Evolutionary conservation across 1,140 invertebrate genomes (phyloP), one percentile per base, ranked within the genome.

Genomic region (Scaptomyza graminum): DNA sequence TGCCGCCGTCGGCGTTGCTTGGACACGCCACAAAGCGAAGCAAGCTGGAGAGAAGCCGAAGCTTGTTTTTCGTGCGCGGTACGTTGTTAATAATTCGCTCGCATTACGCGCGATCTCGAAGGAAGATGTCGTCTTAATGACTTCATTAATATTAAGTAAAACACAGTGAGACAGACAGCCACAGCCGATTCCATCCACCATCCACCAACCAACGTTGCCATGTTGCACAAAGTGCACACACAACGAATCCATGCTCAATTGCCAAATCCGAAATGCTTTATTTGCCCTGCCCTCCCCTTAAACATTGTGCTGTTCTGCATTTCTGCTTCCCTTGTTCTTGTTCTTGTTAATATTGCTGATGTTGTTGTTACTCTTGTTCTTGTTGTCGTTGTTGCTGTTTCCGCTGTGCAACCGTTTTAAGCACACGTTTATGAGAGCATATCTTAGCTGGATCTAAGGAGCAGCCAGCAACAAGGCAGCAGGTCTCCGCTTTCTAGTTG

Each of bases 131-230:
- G 71, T 87, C 82, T 87, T 87, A 87, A 87, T 87, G 82, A 87
- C 82, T 87, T 87, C 82, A 87, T 87, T 87, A 87, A 87, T 87
- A 88, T 88, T 88, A 79, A 74, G 75, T 87, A 87, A 87, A 88
- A 88, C 82, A 88, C 83, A 50, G 57, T 15, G 70, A 22, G 51
- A n/a, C 25, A 6, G 37, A 28, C 9, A 5, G 37, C 47, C 34
- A 46, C 37, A 3, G 34, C 5, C 28, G 56, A 28, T 16, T 37
- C 16, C 44, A 28, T 7, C 5, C 5, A 28, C 16, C 44, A 28
- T 7, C 5, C 5, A 28, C 4, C 11, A 11, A 9, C 9, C 34
- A 37, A 12, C 5, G 4, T n/a, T 41, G n/a, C 12, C 57, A 59
- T 50, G 66, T 41, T 61, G 46, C 57, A 67, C 34, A 60, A 44